Conservation (phyloP, 2,113 vertebrate genomes). For the Vidua macroura region DNA sequence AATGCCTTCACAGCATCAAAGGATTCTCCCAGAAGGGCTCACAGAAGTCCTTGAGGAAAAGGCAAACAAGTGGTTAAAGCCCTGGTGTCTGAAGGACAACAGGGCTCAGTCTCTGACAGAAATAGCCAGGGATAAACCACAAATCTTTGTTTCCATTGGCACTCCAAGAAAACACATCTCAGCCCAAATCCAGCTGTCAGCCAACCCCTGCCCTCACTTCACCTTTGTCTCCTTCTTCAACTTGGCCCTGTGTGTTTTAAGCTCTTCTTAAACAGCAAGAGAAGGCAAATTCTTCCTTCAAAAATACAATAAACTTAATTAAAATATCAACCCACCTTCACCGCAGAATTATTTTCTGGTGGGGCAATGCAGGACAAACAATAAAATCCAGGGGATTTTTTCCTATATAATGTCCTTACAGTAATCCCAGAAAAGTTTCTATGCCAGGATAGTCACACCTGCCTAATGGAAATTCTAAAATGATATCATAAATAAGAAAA, state of each 20-base stretch:
- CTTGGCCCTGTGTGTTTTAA: neutral
- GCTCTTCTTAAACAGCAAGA: neutral
- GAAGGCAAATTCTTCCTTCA: neutral
- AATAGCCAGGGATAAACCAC: slow-evolving; percentile 7
- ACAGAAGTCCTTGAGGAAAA: neutral
- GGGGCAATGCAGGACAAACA: neutral
- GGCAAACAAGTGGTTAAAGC: slow-evolving; percentile 1
- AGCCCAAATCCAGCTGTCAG: neutral
- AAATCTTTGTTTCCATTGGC: slow-evolving; percentile 18
- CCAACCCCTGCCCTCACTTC: neutral
- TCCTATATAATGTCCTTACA: neutral
- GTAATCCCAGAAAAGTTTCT: neutral
- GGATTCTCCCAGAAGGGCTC: neutral
- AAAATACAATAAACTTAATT: neutral
- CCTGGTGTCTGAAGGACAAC: neutral
- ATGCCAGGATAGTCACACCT: neutral
- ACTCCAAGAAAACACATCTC: slow-evolving; percentile 8
- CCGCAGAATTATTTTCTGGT: neutral
- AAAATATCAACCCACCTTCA: neutral
- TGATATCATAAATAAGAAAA: neutral
- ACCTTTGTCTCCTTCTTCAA: neutral
- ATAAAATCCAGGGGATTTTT: neutral
- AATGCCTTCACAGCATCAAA: neutral
- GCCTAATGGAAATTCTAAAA: neutral
- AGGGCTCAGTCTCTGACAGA: neutral